phyloP scores from a whole-genome alignment of 1,140 invertebrate genomes.

The Polypedilum pembai region DNA sequence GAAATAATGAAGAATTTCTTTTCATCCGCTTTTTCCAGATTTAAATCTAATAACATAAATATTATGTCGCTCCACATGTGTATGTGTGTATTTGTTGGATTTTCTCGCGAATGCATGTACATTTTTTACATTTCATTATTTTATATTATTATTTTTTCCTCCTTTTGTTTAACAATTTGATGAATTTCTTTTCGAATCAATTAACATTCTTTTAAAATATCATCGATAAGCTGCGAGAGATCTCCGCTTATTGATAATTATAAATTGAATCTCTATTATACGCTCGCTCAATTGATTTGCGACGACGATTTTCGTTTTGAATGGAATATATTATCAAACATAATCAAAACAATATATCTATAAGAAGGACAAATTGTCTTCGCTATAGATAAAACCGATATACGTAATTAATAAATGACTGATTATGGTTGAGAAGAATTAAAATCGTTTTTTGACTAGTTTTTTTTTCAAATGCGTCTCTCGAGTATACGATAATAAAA shows the following conservation, averaged over 20 bases:
- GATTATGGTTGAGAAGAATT: slow-evolving; percentile 24
- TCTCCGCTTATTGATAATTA: too few relatives aligned
- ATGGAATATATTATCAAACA: slow-evolving; percentile 20
- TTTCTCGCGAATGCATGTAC: slow-evolving; percentile 22
- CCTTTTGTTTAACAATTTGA: neutral
- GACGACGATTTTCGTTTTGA: neutral
- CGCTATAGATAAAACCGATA: slow-evolving; percentile 26
- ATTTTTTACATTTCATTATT: neutral
- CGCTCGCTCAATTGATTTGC: too few relatives aligned
- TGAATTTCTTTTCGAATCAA: slow-evolving; percentile 21
- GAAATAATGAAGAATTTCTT: slow-evolving; percentile 19
- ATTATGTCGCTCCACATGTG: neutral
- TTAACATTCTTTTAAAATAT: slow-evolving; percentile 14
- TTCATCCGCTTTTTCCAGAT: slow-evolving; percentile 1
- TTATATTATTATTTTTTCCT: neutral
- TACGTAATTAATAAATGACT: slow-evolving; percentile 31
- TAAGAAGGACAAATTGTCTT: neutral
- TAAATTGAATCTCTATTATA: too few relatives aligned
- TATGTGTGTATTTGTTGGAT: slow-evolving; percentile 4
- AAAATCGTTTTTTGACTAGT: neutral
- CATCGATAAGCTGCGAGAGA: too few relatives aligned
- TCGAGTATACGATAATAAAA: neutral
- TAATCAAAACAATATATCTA: neutral
- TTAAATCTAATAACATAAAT: slow-evolving; percentile 8
- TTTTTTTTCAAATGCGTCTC: neutral